phyloP scores from a whole-genome alignment of 1,140 invertebrate genomes.

The Solenopsis fugax region DNA sequence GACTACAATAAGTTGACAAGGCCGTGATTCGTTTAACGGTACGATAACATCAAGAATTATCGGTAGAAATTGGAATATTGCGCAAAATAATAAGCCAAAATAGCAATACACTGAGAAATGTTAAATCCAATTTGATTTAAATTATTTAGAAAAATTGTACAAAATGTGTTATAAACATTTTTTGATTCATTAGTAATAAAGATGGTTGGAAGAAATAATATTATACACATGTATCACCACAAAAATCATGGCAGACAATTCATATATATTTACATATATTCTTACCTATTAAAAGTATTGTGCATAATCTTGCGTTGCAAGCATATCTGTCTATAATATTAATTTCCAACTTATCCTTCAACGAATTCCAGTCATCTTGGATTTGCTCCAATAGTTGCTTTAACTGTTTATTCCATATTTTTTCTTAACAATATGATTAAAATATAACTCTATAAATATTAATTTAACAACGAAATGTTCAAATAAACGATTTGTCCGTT shows the following conservation, averaged over 20 bases:
- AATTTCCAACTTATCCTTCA: slow-evolving; percentile 51
- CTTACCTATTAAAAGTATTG: background rate
- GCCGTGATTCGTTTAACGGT: slow-evolving; percentile 45
- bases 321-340: slow-evolving; percentile 38
- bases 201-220: background rate
- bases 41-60: slow-evolving; percentile 21
- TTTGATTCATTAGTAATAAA: background rate
- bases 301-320: background rate
- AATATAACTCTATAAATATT: background rate
- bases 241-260: background rate
- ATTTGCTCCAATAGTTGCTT: slow-evolving; percentile 32
- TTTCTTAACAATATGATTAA: background rate
- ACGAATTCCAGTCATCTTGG: slow-evolving; percentile 33
- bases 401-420: slow-evolving; percentile 5
- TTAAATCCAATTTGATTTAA: slow-evolving; percentile 15
- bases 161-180: background rate
- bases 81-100: background rate
- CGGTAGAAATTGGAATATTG: slow-evolving; percentile 9
- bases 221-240: background rate
- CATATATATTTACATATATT: background rate
- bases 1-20: background rate
- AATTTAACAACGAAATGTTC: background rate
- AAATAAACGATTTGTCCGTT: background rate
- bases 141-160: background rate
- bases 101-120: slow-evolving; percentile 1